Base-by-base conservation (phyloP, 1,140 invertebrate species). In the Elysia chlorotica region DNA sequence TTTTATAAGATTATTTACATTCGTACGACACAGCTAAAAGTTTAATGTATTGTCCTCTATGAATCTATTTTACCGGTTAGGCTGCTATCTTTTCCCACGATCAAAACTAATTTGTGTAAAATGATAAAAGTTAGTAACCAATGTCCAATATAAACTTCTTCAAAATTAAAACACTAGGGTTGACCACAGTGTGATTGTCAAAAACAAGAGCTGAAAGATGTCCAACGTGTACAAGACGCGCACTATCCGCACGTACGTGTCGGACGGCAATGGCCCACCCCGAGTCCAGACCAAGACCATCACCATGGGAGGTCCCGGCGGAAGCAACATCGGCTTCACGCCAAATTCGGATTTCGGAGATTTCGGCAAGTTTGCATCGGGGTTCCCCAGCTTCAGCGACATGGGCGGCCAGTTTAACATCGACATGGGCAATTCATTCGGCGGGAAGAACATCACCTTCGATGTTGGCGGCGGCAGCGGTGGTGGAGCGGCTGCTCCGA, bases 211-310 rank as follows among this genome's bases (percentile, higher is more conserved):
- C n/a, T n/a, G n/a, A n/a, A 63, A 41, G 5, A 74, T 74, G 73
- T 70, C 53, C 1, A 65, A 59, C 48, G 53, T 35, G 33, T 74
- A 59, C 54, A 54, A 56, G 31, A 81, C 79, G 0, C 59, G 78
- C 21, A 83, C 81, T 1, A 78, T 84, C 41, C 74, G 76, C 21
- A 82, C 81, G 17, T 78, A 78, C 69, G 76, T 77, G 33, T 79
- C 78, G 6, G 81, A 82, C 73, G 82, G 82, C 23, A 66, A 66
- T 33, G 81, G 81, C 21, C 77, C 75, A 23, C 76, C 80, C 14
- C 71, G 68, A 61, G 76, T 79, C 6, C 78, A 82, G 37, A 81
- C 81, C 48, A 80, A 78, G 72, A 83, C 83, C 19, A 79, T 77
- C 59, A 77, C 76, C 31, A 75, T 79, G 62, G 81, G 79, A 14